Percentiles rank a stretch among this genome's conserved stretches.
These are phyloP conservation scores for Poeciliopsis prolifica DNA, from an alignment of 2,113 vertebrate species.

Conservation along the genomic window DNA sequence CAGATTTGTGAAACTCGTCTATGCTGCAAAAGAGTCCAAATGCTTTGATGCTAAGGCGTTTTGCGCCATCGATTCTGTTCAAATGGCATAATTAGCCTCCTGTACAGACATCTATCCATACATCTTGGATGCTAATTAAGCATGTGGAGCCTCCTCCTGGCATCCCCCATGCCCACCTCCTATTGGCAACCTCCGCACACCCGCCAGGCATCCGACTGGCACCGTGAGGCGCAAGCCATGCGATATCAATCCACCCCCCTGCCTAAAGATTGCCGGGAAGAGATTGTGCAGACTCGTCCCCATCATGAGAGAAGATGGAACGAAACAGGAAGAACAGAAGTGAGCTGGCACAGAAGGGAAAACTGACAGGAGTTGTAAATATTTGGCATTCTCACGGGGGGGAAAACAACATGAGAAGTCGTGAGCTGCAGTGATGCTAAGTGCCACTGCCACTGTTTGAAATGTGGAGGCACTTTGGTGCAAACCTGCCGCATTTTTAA, in stretches of 20 bases:
- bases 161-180: slow-evolving; percentile 44
- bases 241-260: slow-evolving; percentile 13
- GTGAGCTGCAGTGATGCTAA: slow-evolving; percentile 10
- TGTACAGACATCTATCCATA: slow-evolving; percentile 45
- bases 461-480: not conserved
- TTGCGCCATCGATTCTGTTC: slow-evolving; percentile 40
- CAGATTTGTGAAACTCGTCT: slow-evolving; percentile 44
- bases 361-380: slow-evolving; percentile 30
- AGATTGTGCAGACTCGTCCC: slow-evolving; percentile 21
- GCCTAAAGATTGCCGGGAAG: slow-evolving; percentile 10
- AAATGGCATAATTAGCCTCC: slow-evolving; percentile 67
- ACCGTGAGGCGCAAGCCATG: slow-evolving; percentile 15
- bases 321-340: not conserved
- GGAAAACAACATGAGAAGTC: slow-evolving; percentile 28
- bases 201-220: slow-evolving; percentile 39
- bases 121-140: slow-evolving; percentile 66
- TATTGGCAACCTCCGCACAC: slow-evolving; percentile 43
- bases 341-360: slow-evolving; percentile 11
- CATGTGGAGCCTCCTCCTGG: slow-evolving; percentile 50
- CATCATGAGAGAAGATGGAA: slow-evolving; percentile 12
- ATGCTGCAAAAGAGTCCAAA: slow-evolving; percentile 55
- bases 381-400: slow-evolving; percentile 4
- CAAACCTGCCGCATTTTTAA: not conserved
- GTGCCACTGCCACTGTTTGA: slow-evolving; percentile 7
- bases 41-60: slow-evolving; percentile 55